Base-by-base conservation (phyloP, 1,140 invertebrate genomes). In the Coboldia fuscipes region DNA sequence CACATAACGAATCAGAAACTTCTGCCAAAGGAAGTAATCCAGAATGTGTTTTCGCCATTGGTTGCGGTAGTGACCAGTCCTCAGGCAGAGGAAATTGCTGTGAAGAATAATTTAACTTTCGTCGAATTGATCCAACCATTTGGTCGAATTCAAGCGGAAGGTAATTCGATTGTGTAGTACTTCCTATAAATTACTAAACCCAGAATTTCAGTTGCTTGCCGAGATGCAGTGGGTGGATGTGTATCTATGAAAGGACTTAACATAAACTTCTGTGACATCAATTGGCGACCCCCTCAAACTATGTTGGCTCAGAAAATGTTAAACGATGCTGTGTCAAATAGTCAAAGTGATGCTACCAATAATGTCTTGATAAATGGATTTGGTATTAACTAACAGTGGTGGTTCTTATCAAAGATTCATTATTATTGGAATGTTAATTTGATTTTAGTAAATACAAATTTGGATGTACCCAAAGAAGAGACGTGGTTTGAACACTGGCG, bases 401-500 rank as follows among this genome's bases (percentile, higher is more conserved):
- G n/a, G n/a, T n/a, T n/a, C n/a, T n/a, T n/a, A n/a, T n/a, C n/a
- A n/a, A n/a, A n/a, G n/a, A n/a, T n/a, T n/a, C n/a, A n/a, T n/a
- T n/a, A n/a, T n/a, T n/a, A n/a, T n/a, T n/a, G n/a, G n/a, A n/a
- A n/a, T n/a, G n/a, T n/a, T n/a, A n/a, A n/a, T n/a, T n/a, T 3
- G 16, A 19, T 38, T 44, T 36, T 37, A 51, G 64, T 60, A 36
- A 45, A 60, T 51, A 57, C 42, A 43, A 51, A 32, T 45, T 59
- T 46, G 54, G 65, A 75, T 42, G 60, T 83, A 35, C 80, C 80
- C 42, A 64, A 66, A 16, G 62, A 70, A 3, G 78, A 83, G 20
- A 81, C 86, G n/a, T 97, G 90, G 90, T 96, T 84, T 62, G 88
- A 94, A 52, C 66, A 75, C n/a, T 97, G 88, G 82, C 66, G 88